These are phyloP conservation scores for Phodopus roborovskii DNA, from an alignment of 2,113 vertebrate species.

Conservation along the genomic window DNA sequence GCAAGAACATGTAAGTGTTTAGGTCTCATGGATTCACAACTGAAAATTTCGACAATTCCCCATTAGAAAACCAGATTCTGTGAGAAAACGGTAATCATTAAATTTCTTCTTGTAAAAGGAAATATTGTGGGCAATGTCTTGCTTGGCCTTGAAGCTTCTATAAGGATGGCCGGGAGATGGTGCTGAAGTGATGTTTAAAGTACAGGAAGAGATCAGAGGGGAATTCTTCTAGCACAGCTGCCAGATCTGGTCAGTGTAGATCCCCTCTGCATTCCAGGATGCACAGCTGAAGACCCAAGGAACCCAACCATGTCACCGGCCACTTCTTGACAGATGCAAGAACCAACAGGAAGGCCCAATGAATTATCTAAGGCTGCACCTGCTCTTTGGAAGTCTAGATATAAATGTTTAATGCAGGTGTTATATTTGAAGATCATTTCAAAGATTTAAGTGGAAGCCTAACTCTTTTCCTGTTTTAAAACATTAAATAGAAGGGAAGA, in stretches of 20 bases:
- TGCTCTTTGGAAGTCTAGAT: background rate
- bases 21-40: accelerated
- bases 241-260: background rate
- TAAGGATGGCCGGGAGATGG: background rate
- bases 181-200: background rate
- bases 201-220: background rate
- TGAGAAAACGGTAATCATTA: background rate
- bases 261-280: background rate
- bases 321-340: background rate
- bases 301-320: background rate
- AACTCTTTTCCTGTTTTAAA: background rate
- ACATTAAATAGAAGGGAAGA: background rate
- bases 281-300: background rate
- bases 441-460: slow-evolving; percentile 8
- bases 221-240: background rate
- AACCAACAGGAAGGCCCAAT: background rate
- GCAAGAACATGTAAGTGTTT: background rate
- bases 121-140: background rate
- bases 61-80: background rate
- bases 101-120: background rate
- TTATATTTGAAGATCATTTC: background rate
- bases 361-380: background rate
- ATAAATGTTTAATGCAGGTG: background rate
- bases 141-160: background rate
- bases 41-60: background rate